Evolutionary conservation across 2,888 invertebrate species (phyloP), one percentile per base, ranked within the genome.

Genomic region (Sturmia bella): DNA sequence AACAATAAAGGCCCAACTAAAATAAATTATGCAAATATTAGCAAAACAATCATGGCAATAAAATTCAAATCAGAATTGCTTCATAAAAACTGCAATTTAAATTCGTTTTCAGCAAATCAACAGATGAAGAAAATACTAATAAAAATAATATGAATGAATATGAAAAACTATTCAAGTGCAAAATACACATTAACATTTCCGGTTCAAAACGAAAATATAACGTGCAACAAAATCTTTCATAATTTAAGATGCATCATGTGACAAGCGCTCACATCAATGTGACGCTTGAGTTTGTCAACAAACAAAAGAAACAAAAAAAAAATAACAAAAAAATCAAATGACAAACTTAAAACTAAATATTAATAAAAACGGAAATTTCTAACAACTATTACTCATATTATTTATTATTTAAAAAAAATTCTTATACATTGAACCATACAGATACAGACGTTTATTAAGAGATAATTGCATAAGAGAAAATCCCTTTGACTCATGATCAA

Each of bases 181-280:
- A 52, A 70, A 13, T 32, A 41, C n/a, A 13, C 64, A 39, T 45
- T 76, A 41, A 63, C 63, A 73, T 80, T 80, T 83, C 83, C 83
- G 54, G 76, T 73, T 39, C 50, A 1, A 19, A 52, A 27, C 9
- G 45, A 2, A 27, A 27, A 17, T 9, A 64, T n/a, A 61, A 43
- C 27, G 15, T 39, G 56, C 45, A 37, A 56, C 17, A 15, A 57
- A 50, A 61, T 72, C 61, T 41, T 0, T 11, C n/a, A n/a, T n/a
- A n/a, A 3, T 11, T 19, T 9, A 12, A 2, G 12, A 27, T 12
- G 41, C 41, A 68, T 68, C 69, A 69, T 69, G 52, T 69, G 76
- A 63, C 61, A 43, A 32, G 21, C 24, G 19, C 27, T 32, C 66
- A 57, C 61, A 52, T n/a, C 17, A 27, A 21, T 64, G 27, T 73